Conservation (phyloP, 2,797 vertebrate species). For the Halcyon leucocephala region DNA sequence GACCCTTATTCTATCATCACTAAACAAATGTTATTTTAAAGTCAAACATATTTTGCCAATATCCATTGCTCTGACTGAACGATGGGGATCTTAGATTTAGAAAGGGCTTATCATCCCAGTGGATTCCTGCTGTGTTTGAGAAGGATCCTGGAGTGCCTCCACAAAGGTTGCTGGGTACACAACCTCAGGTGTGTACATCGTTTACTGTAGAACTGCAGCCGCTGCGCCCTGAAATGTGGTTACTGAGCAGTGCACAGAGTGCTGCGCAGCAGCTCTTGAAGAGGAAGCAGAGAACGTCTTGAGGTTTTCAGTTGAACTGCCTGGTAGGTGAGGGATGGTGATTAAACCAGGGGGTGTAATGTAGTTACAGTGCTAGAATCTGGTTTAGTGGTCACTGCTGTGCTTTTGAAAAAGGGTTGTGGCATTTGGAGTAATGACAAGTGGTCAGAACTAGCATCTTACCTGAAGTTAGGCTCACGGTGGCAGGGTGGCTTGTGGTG, state of each 20-base stretch:
- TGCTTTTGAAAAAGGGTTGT: neutral
- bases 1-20: neutral
- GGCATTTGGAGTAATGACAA: neutral
- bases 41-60: slow-evolving; percentile 3
- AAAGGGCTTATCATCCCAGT: slow-evolving; percentile 39
- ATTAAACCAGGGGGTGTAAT: neutral
- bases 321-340: neutral
- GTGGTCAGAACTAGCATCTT: neutral
- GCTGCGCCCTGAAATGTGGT: neutral
- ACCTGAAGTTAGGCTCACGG: neutral
- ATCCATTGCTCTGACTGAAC: neutral
- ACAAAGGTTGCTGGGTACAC: neutral
- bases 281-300: neutral
- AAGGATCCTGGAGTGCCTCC: neutral
- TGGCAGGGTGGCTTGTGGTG: neutral
- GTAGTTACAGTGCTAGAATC: neutral
- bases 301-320: neutral
- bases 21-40: slow-evolving; percentile 58
- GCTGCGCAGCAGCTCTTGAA: neutral
- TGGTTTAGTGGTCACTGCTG: accelerated
- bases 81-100: neutral
- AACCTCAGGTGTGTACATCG: neutral
- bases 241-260: accelerated
- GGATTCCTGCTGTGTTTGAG: slow-evolving; percentile 11
- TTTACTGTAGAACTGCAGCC: neutral